Percentiles rank a stretch among this genome's conserved stretches.
These are phyloP conservation scores for Motacilla tschutschensis DNA, from an alignment of 2,113 vertebrate species.

Conservation along the genomic window DNA sequence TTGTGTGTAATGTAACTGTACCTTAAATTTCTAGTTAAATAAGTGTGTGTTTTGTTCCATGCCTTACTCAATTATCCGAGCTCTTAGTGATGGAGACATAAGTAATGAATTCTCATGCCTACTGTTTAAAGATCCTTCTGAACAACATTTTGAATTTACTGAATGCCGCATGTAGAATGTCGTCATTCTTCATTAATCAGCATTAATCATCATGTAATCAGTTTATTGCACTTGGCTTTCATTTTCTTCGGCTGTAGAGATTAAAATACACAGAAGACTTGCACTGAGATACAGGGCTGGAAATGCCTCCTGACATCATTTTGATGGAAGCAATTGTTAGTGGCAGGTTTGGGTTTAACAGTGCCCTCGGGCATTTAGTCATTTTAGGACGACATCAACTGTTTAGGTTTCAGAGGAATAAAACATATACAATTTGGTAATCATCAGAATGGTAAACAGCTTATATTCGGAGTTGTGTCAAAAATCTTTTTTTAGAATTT, in stretches of 20 bases:
- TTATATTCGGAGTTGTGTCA: background rate
- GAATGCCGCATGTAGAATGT: conserved; percentile 40
- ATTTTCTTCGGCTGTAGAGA: conserved; percentile 46
- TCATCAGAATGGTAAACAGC: background rate
- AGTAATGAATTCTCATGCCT: conserved; percentile 32
- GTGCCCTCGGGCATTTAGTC: conserved; percentile 28
- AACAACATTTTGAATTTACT: conserved; percentile 32
- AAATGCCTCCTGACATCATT: conserved; percentile 57
- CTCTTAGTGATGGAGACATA: conserved; percentile 20
- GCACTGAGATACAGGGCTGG: conserved; percentile 24
- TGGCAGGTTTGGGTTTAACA: conserved; percentile 66
- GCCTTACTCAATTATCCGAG: background rate
- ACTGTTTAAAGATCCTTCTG: conserved; percentile 12
- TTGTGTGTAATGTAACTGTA: conserved; percentile 9
- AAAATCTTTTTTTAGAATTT: background rate
- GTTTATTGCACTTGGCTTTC: conserved; percentile 54
- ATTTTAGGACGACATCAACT: conserved; percentile 37
- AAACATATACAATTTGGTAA: conserved; percentile 9
- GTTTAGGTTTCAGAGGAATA: conserved; percentile 27
- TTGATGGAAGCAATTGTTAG: conserved; percentile 58
- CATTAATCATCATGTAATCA: conserved; percentile 57
- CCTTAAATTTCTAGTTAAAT: conserved; percentile 25
- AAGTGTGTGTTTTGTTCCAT: conserved; percentile 28
- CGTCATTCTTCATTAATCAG: conserved; percentile 50
- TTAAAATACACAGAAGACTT: conserved; percentile 49